A percentile compares a stretch with the other conserved stretches of the same genome.
phyloP scores from a whole-genome alignment of 2,888 invertebrate genomes.

The Andricus quercusramuli region DNA sequence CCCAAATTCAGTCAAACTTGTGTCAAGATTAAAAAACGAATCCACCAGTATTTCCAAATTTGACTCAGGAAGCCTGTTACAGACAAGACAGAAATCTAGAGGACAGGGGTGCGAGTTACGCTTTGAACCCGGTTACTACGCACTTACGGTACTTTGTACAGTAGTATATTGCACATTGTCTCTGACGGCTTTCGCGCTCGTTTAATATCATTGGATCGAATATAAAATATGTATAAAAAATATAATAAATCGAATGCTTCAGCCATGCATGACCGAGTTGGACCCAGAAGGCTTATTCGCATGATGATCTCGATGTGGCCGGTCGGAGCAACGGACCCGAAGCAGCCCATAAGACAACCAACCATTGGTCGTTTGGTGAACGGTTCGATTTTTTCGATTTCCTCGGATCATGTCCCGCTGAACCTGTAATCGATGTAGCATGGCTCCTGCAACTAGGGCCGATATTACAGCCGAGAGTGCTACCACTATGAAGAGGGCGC shows the following conservation, averaged over 20 bases:
- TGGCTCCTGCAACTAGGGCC: constrained; percentile 90
- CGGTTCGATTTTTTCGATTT: constrained; percentile 67
- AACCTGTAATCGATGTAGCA: constrained; percentile 88
- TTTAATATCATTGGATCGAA: constrained; percentile 41
- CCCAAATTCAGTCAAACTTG: background rate
- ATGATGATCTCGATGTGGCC: constrained; percentile 61
- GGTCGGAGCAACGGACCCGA: constrained; percentile 70
- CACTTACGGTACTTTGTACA: constrained; percentile 77
- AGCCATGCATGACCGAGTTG: constrained; percentile 68
- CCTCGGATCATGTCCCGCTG: constrained; percentile 84
- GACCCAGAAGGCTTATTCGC: constrained; percentile 52
- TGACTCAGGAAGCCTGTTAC: background rate
- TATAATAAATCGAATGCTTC: constrained; percentile 51
- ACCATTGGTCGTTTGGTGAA: constrained; percentile 67
- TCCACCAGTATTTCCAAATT: background rate
- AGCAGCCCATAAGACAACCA: constrained; percentile 74
- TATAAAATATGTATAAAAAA: constrained; percentile 36
- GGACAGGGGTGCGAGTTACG: constrained; percentile 12
- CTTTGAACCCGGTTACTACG: constrained; percentile 58
- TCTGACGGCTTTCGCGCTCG: constrained; percentile 60
- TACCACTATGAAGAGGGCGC: constrained; percentile 92
- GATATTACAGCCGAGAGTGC: constrained; percentile 93
- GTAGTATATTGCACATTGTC: constrained; percentile 77
- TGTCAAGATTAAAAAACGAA: background rate
- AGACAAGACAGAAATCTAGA: constrained; percentile 1